Evolutionary conservation across 2,888 invertebrate genomes (phyloP).

Genomic region (Nesidiocoris tenuis): DNA sequence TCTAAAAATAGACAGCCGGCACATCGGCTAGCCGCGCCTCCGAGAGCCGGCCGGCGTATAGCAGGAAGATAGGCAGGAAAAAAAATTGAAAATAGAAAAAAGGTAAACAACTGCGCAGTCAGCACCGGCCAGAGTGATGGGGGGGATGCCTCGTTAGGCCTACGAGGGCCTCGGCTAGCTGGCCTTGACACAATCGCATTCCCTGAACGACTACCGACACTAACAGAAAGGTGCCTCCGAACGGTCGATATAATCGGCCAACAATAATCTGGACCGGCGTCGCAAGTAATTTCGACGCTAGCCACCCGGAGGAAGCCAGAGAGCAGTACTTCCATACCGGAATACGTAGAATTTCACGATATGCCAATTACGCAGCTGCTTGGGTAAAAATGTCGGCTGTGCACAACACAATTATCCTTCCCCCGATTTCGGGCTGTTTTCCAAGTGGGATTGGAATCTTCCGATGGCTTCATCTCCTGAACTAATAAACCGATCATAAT

Average conservation of each 20-base stretch:
- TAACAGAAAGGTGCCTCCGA: background rate
- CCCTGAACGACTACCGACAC: background rate
- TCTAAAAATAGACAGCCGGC: background rate
- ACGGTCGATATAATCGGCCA: background rate
- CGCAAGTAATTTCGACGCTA: too few relatives aligned
- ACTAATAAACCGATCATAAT: too few relatives aligned
- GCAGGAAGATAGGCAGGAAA: background rate
- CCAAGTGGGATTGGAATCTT: too few relatives aligned
- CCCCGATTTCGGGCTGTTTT: too few relatives aligned
- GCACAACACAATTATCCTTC: too few relatives aligned
- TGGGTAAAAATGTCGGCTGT: too few relatives aligned
- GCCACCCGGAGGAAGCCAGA: too few relatives aligned
- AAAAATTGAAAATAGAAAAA: background rate
- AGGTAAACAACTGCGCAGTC: background rate
- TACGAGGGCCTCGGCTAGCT: background rate
- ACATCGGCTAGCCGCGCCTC: background rate
- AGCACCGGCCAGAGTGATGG: background rate
- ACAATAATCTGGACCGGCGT: too few relatives aligned
- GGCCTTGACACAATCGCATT: background rate
- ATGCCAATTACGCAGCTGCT: too few relatives aligned
- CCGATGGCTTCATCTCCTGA: too few relatives aligned
- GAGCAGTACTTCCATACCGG: too few relatives aligned
- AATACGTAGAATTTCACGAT: too few relatives aligned
- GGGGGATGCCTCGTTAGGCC: background rate
- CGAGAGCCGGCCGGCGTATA: background rate